Conservation (phyloP, 2,888 invertebrate genomes). For the Temnothorax rugatulus region DNA sequence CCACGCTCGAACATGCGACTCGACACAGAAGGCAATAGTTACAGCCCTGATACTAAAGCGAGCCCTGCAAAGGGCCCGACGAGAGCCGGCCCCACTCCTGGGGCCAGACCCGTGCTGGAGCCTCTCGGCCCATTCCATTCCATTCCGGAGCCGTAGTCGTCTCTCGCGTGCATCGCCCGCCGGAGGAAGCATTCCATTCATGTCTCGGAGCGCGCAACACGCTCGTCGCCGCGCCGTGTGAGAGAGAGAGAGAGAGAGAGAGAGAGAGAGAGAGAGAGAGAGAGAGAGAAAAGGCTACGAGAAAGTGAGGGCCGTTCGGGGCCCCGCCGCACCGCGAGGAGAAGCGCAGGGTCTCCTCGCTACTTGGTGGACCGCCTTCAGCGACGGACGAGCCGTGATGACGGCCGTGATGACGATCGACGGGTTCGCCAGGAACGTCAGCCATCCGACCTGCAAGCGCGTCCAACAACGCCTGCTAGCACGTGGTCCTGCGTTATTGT, state of each 20-base stretch:
- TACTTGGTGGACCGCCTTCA: slow-evolving; percentile 67
- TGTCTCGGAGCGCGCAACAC: slow-evolving; percentile 79
- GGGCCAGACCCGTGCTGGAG: slow-evolving; percentile 43
- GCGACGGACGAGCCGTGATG: slow-evolving; percentile 53
- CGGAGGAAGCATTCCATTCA: slow-evolving; percentile 83
- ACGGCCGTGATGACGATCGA: slow-evolving; percentile 67
- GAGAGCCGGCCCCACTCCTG: slow-evolving; percentile 62
- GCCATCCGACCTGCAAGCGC: slow-evolving; percentile 25
- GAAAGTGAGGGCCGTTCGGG: slow-evolving; percentile 65
- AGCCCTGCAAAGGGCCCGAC: slow-evolving; percentile 66
- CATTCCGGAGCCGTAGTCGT: slow-evolving; percentile 58
- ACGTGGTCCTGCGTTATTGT: slow-evolving; percentile 61
- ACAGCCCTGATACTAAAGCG: slow-evolving; percentile 13
- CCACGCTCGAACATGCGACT: neutral
- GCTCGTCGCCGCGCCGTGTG: slow-evolving; percentile 75
- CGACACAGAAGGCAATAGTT: slow-evolving; percentile 9
- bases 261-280: slow-evolving; percentile 59
- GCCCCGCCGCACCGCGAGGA: slow-evolving; percentile 41
- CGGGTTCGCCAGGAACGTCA: slow-evolving; percentile 42
- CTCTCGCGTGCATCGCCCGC: slow-evolving; percentile 69
- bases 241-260: slow-evolving; percentile 56
- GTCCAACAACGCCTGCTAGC: slow-evolving; percentile 50
- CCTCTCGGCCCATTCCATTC: slow-evolving; percentile 71
- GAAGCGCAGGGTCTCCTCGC: slow-evolving; percentile 33
- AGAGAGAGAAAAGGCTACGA: slow-evolving; percentile 56